These are phyloP conservation scores for Diphyllodes magnificus DNA, from an alignment of 2,113 vertebrate species.

Conservation along the genomic window DNA sequence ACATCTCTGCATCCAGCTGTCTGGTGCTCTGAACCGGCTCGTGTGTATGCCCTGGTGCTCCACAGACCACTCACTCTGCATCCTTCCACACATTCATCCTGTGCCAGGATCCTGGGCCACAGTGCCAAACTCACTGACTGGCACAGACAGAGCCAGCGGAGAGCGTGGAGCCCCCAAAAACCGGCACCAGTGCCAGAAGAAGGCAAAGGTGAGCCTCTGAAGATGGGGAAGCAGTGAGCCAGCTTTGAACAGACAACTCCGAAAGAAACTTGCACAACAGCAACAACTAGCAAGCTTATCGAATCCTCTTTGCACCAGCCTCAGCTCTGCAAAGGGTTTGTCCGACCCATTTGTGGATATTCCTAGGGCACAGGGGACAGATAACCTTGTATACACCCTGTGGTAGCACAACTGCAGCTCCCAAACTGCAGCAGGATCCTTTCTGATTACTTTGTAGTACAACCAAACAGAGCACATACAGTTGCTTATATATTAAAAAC, in stretches of 20 bases:
- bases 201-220: not conserved
- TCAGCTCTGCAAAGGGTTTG: not conserved
- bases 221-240: not conserved
- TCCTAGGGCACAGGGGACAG: not conserved
- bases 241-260: not conserved
- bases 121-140: not conserved
- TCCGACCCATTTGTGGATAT: not conserved
- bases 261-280: not conserved
- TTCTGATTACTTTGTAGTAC: not conserved
- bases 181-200: not conserved
- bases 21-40: not conserved
- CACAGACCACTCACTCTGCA: not conserved
- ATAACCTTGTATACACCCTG: not conserved
- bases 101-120: accelerated
- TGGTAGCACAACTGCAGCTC: not conserved
- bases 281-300: not conserved
- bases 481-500: not conserved
- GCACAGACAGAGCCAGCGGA: not conserved
- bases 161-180: not conserved
- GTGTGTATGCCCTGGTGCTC: accelerated
- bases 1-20: not conserved
- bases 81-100: not conserved
- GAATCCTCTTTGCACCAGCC: not conserved
- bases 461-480: not conserved
- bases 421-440: not conserved